A percentile compares a stretch with the other conserved stretches of the same genome.
Conservation (phyloP, 2,113 vertebrate genomes). For the Fulmarus glacialis region DNA sequence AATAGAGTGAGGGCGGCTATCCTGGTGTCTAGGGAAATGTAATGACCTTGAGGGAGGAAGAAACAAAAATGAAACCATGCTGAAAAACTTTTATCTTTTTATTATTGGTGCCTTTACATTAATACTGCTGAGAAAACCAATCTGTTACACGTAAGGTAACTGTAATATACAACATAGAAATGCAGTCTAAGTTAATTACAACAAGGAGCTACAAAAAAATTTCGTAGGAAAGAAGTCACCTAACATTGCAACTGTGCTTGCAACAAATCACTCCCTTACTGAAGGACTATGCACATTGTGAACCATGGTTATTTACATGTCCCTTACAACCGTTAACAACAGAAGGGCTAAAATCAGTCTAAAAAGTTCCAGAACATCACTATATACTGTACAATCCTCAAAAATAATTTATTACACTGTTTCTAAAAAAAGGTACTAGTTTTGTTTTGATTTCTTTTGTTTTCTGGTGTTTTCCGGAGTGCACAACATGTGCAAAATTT, state of each 20-base stretch:
- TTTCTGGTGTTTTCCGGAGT: conserved; percentile 56
- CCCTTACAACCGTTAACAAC: conserved; percentile 86
- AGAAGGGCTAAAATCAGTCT: conserved; percentile 88
- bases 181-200: conserved; percentile 91
- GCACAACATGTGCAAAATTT: conserved; percentile 78
- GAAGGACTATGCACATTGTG: conserved; percentile 75
- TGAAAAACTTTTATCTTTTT: conserved; percentile 78
- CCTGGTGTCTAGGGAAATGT: not conserved
- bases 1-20: not conserved
- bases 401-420: conserved; percentile 98
- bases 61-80: conserved; percentile 62
- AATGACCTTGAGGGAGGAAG: not conserved
- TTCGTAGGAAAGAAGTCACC: conserved; percentile 83
- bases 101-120: conserved; percentile 79
- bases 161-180: conserved; percentile 96
- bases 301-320: conserved; percentile 88
- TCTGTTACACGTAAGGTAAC: conserved; percentile 88
- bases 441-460: conserved; percentile 63
- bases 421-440: conserved; percentile 89
- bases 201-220: conserved; percentile 94
- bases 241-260: conserved; percentile 86
- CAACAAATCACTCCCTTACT: conserved; percentile 78
- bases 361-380: conserved; percentile 92
- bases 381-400: conserved; percentile 97
- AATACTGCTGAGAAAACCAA: conserved; percentile 92